These are phyloP conservation scores for Rhegmatorhina hoffmannsi DNA, from an alignment of 2,113 vertebrate genomes.

Conservation along the genomic window DNA sequence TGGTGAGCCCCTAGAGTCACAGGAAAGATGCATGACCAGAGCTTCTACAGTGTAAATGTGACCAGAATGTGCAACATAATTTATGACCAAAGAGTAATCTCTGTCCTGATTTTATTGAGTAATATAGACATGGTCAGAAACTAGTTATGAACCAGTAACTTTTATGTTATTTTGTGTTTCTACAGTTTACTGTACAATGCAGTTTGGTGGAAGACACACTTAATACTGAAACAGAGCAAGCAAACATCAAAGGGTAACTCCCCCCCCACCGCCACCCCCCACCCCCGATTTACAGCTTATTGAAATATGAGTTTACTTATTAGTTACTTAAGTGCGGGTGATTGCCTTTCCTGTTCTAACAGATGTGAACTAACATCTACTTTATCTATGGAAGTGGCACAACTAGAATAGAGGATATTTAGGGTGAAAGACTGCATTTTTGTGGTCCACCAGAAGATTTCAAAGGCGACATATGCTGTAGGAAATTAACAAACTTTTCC, in stretches of 20 bases:
- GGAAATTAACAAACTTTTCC: not conserved
- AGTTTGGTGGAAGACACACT: not conserved
- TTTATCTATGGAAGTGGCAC: not conserved
- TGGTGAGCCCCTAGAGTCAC: not conserved
- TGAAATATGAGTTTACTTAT: not conserved
- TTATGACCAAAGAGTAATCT: not conserved
- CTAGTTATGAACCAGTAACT: not conserved
- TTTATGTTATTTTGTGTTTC: not conserved
- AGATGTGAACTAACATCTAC: not conserved
- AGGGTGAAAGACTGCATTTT: not conserved
- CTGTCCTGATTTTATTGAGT: not conserved
- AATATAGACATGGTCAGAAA: not conserved
- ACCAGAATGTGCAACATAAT: not conserved
- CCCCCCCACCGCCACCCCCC: too few relatives aligned
- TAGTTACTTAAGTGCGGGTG: not conserved
- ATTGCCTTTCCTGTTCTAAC: not conserved
- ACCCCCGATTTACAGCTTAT: accelerated
- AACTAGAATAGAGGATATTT: not conserved
- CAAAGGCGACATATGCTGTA: not conserved
- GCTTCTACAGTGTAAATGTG: not conserved
- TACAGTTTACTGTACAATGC: not conserved
- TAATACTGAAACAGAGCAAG: not conserved
- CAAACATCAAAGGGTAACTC: not conserved
- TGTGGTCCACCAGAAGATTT: not conserved
- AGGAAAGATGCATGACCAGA: not conserved